phyloP scores from a whole-genome alignment of 92 coral and sea anemone genomes.

The Heteractis magnifica region DNA sequence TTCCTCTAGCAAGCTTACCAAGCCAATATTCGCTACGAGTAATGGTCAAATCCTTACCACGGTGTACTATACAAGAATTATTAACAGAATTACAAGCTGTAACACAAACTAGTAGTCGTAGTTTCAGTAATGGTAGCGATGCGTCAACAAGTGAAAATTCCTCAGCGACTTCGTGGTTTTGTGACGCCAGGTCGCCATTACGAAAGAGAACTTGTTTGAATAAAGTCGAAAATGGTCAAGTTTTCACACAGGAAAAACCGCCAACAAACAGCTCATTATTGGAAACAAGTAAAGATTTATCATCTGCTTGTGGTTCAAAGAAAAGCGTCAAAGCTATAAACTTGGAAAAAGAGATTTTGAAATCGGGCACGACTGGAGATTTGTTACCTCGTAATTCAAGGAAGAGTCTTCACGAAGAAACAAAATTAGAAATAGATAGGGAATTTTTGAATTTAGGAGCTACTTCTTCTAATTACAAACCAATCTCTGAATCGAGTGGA shows the following conservation, averaged over 20 bases:
- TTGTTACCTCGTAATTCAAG: not conserved
- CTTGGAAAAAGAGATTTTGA: constrained; percentile 19
- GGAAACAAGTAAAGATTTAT: not conserved
- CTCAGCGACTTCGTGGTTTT: not conserved
- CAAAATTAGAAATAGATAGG: constrained; percentile 3
- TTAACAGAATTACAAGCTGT: constrained; percentile 23
- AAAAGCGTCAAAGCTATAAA: constrained; percentile 8
- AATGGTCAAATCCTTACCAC: constrained; percentile 67
- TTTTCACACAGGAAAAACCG: not conserved
- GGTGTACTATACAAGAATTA: constrained; percentile 49
- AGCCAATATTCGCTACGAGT: constrained; percentile 50
- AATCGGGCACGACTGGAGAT: not conserved
- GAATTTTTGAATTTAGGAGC: constrained; percentile 28
- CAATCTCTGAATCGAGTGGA: not conserved
- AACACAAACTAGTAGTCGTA: not conserved
- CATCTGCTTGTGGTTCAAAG: not conserved
- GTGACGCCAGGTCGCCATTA: constrained; percentile 53
- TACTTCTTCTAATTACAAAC: constrained; percentile 4
- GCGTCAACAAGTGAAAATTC: not conserved
- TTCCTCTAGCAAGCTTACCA: constrained; percentile 68
- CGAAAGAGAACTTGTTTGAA: constrained; percentile 58
- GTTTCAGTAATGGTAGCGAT: not conserved
- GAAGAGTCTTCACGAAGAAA: not conserved
- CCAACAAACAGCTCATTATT: not conserved
- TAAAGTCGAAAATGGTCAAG: constrained; percentile 14